These are phyloP conservation scores for Todus mexicanus DNA, from an alignment of 2,797 vertebrate species.

Conservation along the genomic window DNA sequence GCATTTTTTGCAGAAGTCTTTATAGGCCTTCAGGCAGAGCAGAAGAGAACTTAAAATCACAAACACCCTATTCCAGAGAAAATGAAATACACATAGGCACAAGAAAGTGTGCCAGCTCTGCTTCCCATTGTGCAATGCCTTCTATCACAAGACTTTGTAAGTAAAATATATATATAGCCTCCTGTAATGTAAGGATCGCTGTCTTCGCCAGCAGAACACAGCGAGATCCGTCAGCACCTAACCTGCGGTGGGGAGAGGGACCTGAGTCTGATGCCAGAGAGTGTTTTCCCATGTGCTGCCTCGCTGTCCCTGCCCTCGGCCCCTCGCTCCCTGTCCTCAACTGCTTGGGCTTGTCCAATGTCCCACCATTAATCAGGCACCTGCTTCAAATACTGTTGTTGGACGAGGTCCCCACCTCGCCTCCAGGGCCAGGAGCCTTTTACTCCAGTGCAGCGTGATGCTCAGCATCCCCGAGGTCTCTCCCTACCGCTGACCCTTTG, in stretches of 20 bases:
- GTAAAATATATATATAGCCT: rapidly evolving
- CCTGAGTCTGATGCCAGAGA: neutral
- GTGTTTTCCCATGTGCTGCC: neutral
- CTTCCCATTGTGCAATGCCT: neutral
- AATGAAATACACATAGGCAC: neutral
- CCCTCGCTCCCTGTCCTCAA: neutral
- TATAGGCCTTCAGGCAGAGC: neutral
- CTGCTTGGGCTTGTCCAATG: neutral
- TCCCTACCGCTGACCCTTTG: neutral
- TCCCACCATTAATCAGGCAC: neutral
- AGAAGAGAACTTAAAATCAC: neutral
- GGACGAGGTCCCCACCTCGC: neutral
- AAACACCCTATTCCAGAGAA: neutral
- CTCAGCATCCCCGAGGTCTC: neutral
- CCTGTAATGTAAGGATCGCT: neutral
- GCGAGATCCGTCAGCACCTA: neutral
- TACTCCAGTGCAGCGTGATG: rapidly evolving
- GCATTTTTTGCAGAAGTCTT: neutral
- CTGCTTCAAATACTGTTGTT: neutral
- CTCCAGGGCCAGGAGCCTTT: neutral
- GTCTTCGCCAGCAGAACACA: neutral
- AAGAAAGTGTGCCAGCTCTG: neutral
- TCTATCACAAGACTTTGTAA: neutral
- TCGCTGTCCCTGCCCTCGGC: neutral
- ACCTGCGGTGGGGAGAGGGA: neutral